Base-by-base conservation (phyloP, 1,140 invertebrate species). In the Theocolax elegans region DNA sequence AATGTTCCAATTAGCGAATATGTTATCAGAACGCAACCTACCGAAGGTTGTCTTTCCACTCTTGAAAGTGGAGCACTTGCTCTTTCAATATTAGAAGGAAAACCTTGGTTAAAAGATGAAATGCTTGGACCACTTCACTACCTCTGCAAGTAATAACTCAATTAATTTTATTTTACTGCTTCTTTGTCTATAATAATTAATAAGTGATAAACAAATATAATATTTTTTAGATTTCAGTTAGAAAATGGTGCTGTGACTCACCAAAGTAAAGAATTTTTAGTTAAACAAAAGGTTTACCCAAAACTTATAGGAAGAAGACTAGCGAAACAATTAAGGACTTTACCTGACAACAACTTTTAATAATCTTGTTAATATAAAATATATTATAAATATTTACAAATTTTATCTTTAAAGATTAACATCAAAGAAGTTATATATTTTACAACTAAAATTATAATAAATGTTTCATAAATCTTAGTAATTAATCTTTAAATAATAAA, bases 11-110 rank as follows among this genome's bases (percentile, higher is more conserved):
- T 87, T 49, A 97, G 95, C 82, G 91, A 93, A 83, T 98, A 97
- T 83, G 93, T 96, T 59, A 96, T 98, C 73, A 89, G 96, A 73
- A 97, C 95, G 6, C 96, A 98, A 80, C 96, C 96, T 6, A 94
- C 93, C 25, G 94, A 97, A 82, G 92, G 92, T 29, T 96, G 95
- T 79, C 86, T 98, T 13, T 97, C 95, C 46, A 97, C 96, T 0
- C 83, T 98, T 29, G 96, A 98, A 87, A 94, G 94, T 23, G 95
- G 92, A 3, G 94, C 95, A 1, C 87, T 94, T 80, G 93, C 94
- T 13, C 85, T 97, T 60, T 87, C 92, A 3, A 88, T 92, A 73
- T 80, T 97, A 65, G 95, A 97, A 87, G 81, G 87, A 27, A 87
- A 92, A 79, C 83, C 88, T 29, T 86, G 87, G 66, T 89, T 94